phyloP scores from a whole-genome alignment of 1,140 invertebrate genomes.

The Platorchestia sp. region DNA sequence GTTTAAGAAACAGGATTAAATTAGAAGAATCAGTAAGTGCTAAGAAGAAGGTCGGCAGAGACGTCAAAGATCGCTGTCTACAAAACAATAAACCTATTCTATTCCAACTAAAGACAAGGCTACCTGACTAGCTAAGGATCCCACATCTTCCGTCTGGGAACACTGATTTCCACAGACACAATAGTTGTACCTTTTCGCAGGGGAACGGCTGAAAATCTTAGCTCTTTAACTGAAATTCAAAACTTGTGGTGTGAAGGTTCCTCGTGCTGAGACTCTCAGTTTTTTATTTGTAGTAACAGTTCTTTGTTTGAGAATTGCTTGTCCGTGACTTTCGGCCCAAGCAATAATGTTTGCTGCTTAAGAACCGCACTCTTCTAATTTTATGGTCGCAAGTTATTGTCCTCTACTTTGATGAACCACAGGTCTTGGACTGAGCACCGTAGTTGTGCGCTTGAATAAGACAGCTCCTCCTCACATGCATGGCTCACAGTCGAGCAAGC shows the following conservation, averaged over 20 bases:
- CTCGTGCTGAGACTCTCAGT: not conserved
- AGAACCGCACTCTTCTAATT: not conserved
- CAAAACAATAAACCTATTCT: no score
- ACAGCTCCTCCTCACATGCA: not conserved
- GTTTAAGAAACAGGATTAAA: no score
- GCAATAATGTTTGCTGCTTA: not conserved
- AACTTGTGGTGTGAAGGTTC: not conserved
- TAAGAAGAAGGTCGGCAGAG: no score
- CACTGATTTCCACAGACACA: no score
- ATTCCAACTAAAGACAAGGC: no score
- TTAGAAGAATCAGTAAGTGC: no score
- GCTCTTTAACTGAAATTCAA: not conserved
- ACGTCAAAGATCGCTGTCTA: no score
- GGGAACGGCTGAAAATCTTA: no score
- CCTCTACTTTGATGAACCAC: not conserved
- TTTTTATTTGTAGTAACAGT: not conserved
- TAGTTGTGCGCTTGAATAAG: not conserved
- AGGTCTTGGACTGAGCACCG: not conserved
- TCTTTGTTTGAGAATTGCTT: not conserved
- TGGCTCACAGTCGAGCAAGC: not conserved
- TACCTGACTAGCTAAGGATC: no score
- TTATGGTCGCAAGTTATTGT: not conserved
- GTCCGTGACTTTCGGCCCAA: not conserved
- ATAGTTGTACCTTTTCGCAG: no score
- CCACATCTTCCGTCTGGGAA: no score